Evolutionary conservation across 2,113 vertebrate species (phyloP), one percentile per base, ranked within the genome.

Genomic region (Entomyzon cyanotis): DNA sequence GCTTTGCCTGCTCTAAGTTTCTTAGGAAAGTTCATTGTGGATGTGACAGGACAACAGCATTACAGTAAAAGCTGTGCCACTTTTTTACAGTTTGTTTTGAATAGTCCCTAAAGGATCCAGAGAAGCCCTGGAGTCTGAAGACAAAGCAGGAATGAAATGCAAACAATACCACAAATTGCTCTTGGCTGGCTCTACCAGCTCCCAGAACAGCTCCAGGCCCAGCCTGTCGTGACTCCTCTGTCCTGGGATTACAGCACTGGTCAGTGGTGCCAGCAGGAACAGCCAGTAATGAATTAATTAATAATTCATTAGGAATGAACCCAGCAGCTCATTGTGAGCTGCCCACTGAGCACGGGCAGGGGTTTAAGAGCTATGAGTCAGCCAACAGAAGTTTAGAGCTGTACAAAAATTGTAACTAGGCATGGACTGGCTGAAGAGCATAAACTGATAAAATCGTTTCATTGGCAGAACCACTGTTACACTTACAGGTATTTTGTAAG

Each of bases 141-240:
- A 62, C 27, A 75, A 71, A 94, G 56, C 20, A 60, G 65, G 35
- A 88, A 41, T 31, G 49, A 87, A 92, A 84, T 39, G 31, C n/a
- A 75, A 69, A 68, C 2, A 1, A 15, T 24, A 44, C 2, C 67
- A 59, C 25, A 62, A 37, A 52, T 19, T 75, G 52, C 60, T 67
- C 46, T 11, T 10, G 10, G 0, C 59, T 65, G 76, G 39, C 39
- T 47, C 10, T 4, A 18, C 5, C 39, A 59, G 11, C 47, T 55
- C 3, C 2, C 7, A 74, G 42, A 87, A 17, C 55, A 86, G 28
- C 67, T 37, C 20, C 39, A 53, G 71, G 41, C 46, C 71, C 58
- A 33, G 33, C 30, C 35, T 53, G 42, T 18, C 56, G 41, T 0
- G 0, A 41, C 20, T 7, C 35, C 58, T 37, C 16, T 25, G 2